phyloP scores from a whole-genome alignment of 2,888 invertebrate genomes.

The Mimachlamys varia region DNA sequence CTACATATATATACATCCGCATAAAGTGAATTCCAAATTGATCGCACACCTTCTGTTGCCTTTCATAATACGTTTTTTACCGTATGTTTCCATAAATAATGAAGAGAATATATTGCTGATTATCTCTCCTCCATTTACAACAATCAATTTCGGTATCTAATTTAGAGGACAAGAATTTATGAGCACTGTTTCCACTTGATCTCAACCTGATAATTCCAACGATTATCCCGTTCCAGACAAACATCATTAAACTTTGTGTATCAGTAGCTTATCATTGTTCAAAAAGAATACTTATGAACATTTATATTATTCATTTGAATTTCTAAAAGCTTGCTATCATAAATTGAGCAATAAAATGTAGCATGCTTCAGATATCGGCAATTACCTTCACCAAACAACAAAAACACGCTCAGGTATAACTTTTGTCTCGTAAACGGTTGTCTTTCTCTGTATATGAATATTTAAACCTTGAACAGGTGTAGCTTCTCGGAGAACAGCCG shows the following conservation, averaged over 20 bases:
- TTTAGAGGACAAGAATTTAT: neutral
- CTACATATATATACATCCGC: neutral
- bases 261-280: neutral
- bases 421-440: neutral
- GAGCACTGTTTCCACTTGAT: neutral
- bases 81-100: neutral
- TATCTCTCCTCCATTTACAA: neutral
- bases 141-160: conserved; percentile 22
- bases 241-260: neutral
- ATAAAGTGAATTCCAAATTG: neutral
- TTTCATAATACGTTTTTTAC: neutral
- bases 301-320: conserved; percentile 36
- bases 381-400: neutral
- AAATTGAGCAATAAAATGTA: conserved; percentile 6
- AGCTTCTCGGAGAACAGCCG: neutral
- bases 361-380: neutral
- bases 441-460: neutral
- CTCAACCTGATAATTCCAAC: neutral
- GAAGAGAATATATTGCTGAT: neutral
- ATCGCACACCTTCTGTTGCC: neutral
- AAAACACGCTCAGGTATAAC: neutral
- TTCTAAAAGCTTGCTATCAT: conserved; percentile 17
- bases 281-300: conserved; percentile 31
- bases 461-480: neutral
- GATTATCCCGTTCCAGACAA: neutral